These are phyloP conservation scores for Caenorhabditis sp. DNA, from an alignment of 2,888 invertebrate genomes.

Conservation along the genomic window DNA sequence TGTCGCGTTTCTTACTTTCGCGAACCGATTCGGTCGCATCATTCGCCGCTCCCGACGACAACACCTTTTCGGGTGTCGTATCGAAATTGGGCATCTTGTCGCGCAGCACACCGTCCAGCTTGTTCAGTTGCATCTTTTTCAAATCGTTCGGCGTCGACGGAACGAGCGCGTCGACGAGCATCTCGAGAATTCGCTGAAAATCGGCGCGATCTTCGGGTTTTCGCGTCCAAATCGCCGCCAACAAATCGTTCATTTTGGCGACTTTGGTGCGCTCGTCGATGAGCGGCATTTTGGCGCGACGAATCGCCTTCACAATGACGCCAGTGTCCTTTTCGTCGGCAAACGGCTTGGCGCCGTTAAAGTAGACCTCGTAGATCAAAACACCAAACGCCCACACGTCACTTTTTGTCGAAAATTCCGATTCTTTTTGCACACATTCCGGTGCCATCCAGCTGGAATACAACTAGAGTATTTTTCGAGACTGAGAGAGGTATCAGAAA, in stretches of 20 bases:
- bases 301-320: constrained; percentile 40
- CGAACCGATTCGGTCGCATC: no score
- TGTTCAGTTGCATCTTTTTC: constrained; percentile 35
- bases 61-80: background rate
- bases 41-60: no score
- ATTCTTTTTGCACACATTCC: constrained; percentile 48
- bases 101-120: constrained; percentile 27
- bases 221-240: constrained; percentile 26
- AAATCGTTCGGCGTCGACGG: constrained; percentile 9
- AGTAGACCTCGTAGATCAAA: constrained; percentile 52
- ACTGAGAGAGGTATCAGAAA: background rate
- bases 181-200: constrained; percentile 30
- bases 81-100: constrained; percentile 16
- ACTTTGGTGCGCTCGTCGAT: constrained; percentile 42
- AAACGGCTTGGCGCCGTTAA: constrained; percentile 39
- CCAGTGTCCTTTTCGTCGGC: constrained; percentile 42
- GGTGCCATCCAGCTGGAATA: constrained; percentile 57
- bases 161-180: constrained; percentile 16
- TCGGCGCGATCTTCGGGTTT: constrained; percentile 35
- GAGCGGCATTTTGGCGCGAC: constrained; percentile 45
- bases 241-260: constrained; percentile 17
- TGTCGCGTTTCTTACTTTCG: no score
- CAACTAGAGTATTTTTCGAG: background rate
- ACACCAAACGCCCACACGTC: constrained; percentile 63
- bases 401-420: constrained; percentile 47